These are phyloP conservation scores for Colinus virginianus DNA, from an alignment of 2,113 vertebrate genomes.

Conservation along the genomic window DNA sequence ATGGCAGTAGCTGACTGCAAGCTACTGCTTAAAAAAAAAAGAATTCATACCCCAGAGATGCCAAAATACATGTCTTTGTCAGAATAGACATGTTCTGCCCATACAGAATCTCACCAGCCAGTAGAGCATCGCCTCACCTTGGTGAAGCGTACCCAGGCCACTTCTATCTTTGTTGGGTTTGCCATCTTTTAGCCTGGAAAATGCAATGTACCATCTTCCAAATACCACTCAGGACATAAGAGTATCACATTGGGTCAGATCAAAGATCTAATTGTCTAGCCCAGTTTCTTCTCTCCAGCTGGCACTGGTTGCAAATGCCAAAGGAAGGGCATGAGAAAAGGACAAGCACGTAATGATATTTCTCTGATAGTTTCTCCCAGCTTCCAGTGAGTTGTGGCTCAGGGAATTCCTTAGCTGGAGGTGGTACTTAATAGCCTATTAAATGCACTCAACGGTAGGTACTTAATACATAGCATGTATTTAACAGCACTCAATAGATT, in stretches of 20 bases:
- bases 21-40: not conserved
- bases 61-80: not conserved
- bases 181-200: not conserved
- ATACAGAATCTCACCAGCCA: not conserved
- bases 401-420: not conserved
- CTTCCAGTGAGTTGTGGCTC: not conserved
- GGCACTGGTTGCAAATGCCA: not conserved
- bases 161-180: not conserved
- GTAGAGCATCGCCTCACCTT: not conserved
- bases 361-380: not conserved
- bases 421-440: slow-evolving; percentile 14
- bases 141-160: not conserved
- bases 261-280: not conserved
- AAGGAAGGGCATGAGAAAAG: not conserved
- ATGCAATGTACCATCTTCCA: not conserved
- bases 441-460: not conserved
- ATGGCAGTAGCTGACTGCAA: not conserved
- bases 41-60: not conserved
- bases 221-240: not conserved
- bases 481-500: not conserved
- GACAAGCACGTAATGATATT: not conserved
- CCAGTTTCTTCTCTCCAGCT: not conserved
- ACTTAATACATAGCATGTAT: not conserved
- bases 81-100: not conserved
- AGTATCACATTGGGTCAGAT: not conserved